Evolutionary conservation across 2,888 invertebrate species (phyloP).

Genomic region (Nephrotoma appendiculata): DNA sequence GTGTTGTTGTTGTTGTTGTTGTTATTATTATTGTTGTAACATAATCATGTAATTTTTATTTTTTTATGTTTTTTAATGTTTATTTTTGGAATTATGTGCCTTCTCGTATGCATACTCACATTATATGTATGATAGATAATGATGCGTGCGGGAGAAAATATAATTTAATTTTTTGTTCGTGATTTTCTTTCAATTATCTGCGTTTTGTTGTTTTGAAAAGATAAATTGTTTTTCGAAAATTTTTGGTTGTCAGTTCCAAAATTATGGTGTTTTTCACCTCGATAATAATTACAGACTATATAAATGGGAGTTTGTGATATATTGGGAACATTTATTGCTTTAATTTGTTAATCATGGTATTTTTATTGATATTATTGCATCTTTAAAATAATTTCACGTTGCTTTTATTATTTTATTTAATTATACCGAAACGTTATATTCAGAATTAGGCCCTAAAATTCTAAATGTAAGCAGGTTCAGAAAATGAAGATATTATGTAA

Average conservation of each 20-base stretch:
- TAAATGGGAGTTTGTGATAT: too few relatives aligned
- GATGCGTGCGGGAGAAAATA: neutral
- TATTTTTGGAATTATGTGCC: neutral
- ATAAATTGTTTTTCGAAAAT: neutral
- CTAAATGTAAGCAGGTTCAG: too few relatives aligned
- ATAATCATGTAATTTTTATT: neutral
- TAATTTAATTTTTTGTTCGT: neutral
- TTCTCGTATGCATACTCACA: neutral
- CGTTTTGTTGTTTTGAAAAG: neutral
- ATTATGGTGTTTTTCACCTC: neutral
- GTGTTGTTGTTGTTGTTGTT: neutral
- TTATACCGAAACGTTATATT: too few relatives aligned
- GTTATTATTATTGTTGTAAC: neutral
- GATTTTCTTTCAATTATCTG: neutral
- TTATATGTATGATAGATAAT: neutral
- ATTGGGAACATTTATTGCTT: too few relatives aligned
- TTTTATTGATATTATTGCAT: too few relatives aligned
- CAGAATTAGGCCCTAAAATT: too few relatives aligned
- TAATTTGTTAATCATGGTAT: too few relatives aligned
- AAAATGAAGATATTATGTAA: too few relatives aligned
- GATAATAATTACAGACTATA: too few relatives aligned
- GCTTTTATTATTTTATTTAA: too few relatives aligned
- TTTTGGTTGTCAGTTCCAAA: neutral
- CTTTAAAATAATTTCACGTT: too few relatives aligned
- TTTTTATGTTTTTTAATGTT: neutral